Base-by-base conservation (phyloP, 2,113 vertebrate genomes). In the Lasiurus cinereus region DNA sequence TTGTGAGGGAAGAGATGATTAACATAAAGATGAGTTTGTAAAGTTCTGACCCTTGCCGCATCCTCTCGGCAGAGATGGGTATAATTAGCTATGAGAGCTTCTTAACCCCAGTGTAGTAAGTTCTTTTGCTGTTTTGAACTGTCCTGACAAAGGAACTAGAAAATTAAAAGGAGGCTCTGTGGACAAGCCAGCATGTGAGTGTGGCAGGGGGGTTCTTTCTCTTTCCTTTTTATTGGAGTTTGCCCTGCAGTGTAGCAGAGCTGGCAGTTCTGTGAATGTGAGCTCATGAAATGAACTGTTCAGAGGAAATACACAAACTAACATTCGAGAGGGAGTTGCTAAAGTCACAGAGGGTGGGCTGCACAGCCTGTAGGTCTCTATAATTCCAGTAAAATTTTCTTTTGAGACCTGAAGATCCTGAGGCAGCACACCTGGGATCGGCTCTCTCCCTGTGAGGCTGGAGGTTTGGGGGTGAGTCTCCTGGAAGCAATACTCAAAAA, bases 81-180 rank as follows among this genome's bases (percentile, higher is more conserved):
- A 5, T 15, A 90, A 69, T 24, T 52, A 95, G 43, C 88, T 64
- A 8, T 31, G 1, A 4, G 67, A 13, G 46, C 66, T 22, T 31
- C 33, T 80, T 62, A 91, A 5, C 67, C 91, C 88, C 90, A 82
- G 74, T 43, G 72, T 46, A 87, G 18, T 93, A 84, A 91, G 48
- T 79, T 15, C 87, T 70, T 83, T 72, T 94, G 66, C 39, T 74
- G 16, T 88, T 39, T 86, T 92, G 78, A 96, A 95, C 90, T 73
- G 4, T 70, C 88, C 80, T 4, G 2, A 91, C 56, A 79, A 91
- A 97, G 86, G 50, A 93, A 39, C 18, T 46, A 74, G 69, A 86
- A 83, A 84, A 93, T 87, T 83, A 80, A 92, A 91, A 87, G 73
- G 33, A 15, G 4, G n/a, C 76, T 88, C 94, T 94, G 69, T 77